Conservation (phyloP, 2,888 invertebrate genomes). For the Imbricaverruca yamaguchii region DNA sequence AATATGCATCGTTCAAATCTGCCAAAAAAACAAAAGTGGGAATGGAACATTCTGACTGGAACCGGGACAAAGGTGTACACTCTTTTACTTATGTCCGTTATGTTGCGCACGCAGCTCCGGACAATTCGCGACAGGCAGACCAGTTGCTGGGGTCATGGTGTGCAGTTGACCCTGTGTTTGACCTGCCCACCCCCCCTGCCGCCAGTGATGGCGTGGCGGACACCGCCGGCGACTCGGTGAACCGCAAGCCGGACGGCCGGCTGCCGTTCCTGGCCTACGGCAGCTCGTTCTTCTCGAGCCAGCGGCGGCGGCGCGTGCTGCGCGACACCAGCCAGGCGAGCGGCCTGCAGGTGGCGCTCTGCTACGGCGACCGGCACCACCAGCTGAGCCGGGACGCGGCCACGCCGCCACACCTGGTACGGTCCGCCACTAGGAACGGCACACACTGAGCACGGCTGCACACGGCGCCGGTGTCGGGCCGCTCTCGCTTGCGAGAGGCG, state of each 20-base stretch:
- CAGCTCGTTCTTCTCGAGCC: neutral
- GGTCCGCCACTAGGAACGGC: too few species aligned
- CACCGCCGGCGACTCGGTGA: neutral
- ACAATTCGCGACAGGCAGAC: too few species aligned
- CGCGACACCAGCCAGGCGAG: neutral
- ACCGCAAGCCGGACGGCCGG: neutral
- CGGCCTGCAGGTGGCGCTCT: slow-evolving; percentile 5
- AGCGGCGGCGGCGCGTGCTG: neutral
- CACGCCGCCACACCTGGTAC: too few species aligned
- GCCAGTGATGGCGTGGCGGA: neutral
- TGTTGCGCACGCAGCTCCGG: too few species aligned
- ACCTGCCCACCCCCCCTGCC: neutral
- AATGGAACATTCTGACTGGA: too few species aligned
- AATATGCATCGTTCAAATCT: too few species aligned
- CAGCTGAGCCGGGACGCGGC: neutral
- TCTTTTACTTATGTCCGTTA: too few species aligned
- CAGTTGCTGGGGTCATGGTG: neutral
- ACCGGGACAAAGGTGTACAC: too few species aligned
- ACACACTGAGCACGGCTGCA: too few species aligned
- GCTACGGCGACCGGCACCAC: neutral
- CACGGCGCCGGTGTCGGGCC: too few species aligned
- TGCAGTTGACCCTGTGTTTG: neutral
- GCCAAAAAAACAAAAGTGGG: too few species aligned
- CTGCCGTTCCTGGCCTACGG: neutral
- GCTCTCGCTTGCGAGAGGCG: too few species aligned